A percentile compares a stretch with the other conserved stretches of the same genome.
Conservation (phyloP, 2,888 invertebrate genomes). For the Mythimna pallens region DNA sequence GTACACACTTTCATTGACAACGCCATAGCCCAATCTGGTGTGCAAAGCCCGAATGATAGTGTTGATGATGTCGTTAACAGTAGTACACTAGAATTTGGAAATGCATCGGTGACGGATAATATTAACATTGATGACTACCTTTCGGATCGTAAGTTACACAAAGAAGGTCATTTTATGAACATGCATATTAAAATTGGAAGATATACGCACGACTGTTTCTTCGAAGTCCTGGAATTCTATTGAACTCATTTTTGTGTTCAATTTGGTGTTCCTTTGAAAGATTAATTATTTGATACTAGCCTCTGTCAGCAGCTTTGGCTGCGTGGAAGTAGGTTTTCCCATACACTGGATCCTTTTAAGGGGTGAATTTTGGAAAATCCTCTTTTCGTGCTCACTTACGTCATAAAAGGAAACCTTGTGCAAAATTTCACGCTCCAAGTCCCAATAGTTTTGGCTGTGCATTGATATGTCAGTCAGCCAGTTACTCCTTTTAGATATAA, state of each 20-base stretch:
- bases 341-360: no score
- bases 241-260: neutral
- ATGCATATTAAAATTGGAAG: neutral
- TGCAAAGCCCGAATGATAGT: constrained; percentile 20
- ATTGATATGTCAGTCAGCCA: no score
- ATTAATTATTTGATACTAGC: neutral
- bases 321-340: no score
- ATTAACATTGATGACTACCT: constrained; percentile 76
- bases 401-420: no score
- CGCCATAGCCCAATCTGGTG: neutral
- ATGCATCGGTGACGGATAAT: constrained; percentile 55
- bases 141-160: constrained; percentile 81
- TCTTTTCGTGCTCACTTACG: no score
- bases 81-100: constrained; percentile 41
- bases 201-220: neutral
- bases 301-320: no score
- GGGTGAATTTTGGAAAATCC: no score
- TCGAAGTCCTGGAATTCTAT: neutral
- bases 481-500: no score
- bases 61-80: neutral
- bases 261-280: neutral
- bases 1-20: constrained; percentile 24
- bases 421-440: no score
- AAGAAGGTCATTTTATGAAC: neutral
- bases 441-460: no score